Evolutionary conservation across 53 echinoderm and acorn worm species (phyloP), one percentile per base, ranked within the genome.

Genomic region (Pentamera pediparva): DNA sequence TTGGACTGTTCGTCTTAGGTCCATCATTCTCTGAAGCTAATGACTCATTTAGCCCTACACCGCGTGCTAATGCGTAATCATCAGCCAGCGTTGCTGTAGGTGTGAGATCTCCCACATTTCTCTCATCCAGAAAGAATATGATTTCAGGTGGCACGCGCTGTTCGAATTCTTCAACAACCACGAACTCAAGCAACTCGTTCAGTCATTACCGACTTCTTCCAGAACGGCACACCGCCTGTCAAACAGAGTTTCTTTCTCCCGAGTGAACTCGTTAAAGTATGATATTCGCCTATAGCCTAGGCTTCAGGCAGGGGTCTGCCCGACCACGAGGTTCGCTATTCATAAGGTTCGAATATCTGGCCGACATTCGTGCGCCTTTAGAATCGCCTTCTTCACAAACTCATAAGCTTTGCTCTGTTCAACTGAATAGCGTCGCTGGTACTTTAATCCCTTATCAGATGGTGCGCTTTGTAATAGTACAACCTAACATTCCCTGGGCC

Each of bases 241-340:
- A 87, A 79, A 87, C 20, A 74, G 12, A 35, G 60, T 61, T 26
- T 39, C 41, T 40, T 87, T 83, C 26, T 53, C 60, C 17, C 79
- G 34, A 30, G 83, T 83, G 61, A 83, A 83, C 27, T 87, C 83
- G 8, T 79, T 75, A 75, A 59, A 4, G 83, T 79, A 29, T 83
- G 73, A 50, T 58, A 32, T 20, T 32, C 53, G 5, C 51, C 51
- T 61, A 53, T 86, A 20, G 50, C 65, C 20, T 87, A 83, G 8
- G 87, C 83, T 31, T 87, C 88, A 0, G 88, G 88, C 34, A 87
- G 83, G 27, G n/a, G n/a, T n/a, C n/a, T n/a, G n/a, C n/a, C n/a
- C n/a, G n/a, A n/a, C n/a, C n/a, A n/a, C n/a, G n/a, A n/a, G n/a
- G n/a, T n/a, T n/a, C n/a, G n/a, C n/a, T n/a, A n/a, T n/a, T n/a